Percentiles rank a stretch among this genome's conserved stretches.
Conservation (phyloP, 2,888 invertebrate genomes). For the Oligia latruncula region DNA sequence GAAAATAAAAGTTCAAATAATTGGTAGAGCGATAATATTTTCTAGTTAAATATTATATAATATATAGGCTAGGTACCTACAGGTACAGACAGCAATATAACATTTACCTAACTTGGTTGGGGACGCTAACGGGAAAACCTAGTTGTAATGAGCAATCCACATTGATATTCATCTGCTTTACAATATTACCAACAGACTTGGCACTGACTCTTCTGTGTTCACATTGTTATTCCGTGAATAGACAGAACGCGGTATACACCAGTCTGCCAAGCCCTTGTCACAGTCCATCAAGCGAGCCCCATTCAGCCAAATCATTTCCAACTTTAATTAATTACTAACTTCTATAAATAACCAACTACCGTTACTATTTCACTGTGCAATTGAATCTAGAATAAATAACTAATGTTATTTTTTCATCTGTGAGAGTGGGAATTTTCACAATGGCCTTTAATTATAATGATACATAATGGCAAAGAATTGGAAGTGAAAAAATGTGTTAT, state of each 20-base stretch:
- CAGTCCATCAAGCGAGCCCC: slow-evolving; percentile 42
- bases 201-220: slow-evolving; percentile 38
- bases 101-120: neutral
- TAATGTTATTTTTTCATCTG: slow-evolving; percentile 79
- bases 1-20: neutral
- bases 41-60: neutral
- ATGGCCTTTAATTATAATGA: slow-evolving; percentile 80
- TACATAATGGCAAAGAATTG: slow-evolving; percentile 76
- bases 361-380: slow-evolving; percentile 55
- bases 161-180: slow-evolving; percentile 18
- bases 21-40: neutral
- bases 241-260: slow-evolving; percentile 36
- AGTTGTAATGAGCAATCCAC: slow-evolving; percentile 1
- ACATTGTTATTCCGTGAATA: slow-evolving; percentile 55
- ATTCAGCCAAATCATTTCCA: slow-evolving; percentile 50
- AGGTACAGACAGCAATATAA: no score
- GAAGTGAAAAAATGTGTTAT: slow-evolving; percentile 75
- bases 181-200: slow-evolving; percentile 41
- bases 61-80: neutral
- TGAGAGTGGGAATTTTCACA: slow-evolving; percentile 82
- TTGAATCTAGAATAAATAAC: slow-evolving; percentile 76
- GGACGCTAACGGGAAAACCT: neutral
- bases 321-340: slow-evolving; percentile 50
- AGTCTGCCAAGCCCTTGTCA: slow-evolving; percentile 59
- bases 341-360: slow-evolving; percentile 42